These are phyloP conservation scores for Troides helena DNA, from an alignment of 2,888 invertebrate genomes.

Conservation along the genomic window DNA sequence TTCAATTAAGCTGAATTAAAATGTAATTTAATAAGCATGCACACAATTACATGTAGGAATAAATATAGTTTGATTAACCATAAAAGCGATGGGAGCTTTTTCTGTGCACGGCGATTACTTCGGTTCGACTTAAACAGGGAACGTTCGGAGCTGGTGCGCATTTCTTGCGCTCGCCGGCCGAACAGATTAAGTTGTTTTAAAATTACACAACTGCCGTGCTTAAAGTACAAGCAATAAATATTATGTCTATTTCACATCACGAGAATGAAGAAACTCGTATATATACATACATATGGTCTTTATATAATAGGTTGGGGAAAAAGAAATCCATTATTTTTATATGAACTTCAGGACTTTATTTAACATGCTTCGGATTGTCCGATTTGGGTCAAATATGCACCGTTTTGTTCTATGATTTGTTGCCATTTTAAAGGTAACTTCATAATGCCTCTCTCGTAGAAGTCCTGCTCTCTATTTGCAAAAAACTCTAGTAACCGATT, in stretches of 20 bases:
- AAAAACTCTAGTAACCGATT: too few species aligned
- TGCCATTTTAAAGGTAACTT: too few species aligned
- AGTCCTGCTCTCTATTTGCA: too few species aligned
- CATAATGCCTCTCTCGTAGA: too few species aligned
- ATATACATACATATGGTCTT: background rate
- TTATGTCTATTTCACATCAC: constrained; percentile 13
- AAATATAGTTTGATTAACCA: constrained; percentile 32
- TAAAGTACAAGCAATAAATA: constrained; percentile 18
- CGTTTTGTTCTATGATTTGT: too few species aligned
- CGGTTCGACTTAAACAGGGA: constrained; percentile 14
- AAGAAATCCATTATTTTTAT: too few species aligned
- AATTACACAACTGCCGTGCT: constrained; percentile 18
- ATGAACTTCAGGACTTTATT: too few species aligned
- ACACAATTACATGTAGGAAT: constrained; percentile 47
- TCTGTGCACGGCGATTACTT: constrained; percentile 26
- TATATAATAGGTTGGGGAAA: too few species aligned
- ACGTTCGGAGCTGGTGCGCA: constrained; percentile 8
- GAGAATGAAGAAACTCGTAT: background rate
- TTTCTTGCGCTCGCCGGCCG: constrained; percentile 15
- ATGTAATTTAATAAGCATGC: constrained; percentile 55
- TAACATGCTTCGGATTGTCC: too few species aligned
- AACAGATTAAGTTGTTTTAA: constrained; percentile 28
- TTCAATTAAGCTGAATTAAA: constrained; percentile 59
- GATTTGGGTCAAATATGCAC: too few species aligned
- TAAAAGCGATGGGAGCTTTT: constrained; percentile 22